These are phyloP conservation scores for Coluber constrictor DNA, from an alignment of 2,797 vertebrate genomes.

Conservation along the genomic window DNA sequence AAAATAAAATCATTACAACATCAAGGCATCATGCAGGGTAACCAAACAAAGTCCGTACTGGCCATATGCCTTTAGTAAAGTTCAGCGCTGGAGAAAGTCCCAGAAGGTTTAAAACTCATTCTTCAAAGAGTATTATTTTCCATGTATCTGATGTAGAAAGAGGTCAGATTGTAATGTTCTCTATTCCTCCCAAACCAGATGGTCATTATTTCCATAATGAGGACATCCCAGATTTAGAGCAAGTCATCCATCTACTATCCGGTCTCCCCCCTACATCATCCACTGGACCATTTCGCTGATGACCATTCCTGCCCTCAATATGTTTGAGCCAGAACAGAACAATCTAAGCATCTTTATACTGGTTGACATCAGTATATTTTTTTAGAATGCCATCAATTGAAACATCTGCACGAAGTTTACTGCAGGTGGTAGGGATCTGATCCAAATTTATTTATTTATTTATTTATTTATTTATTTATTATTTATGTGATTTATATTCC, in stretches of 20 bases:
- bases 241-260: constrained; percentile 45
- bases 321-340: constrained; percentile 21
- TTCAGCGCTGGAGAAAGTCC: constrained; percentile 58
- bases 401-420: background rate
- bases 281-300: constrained; percentile 35
- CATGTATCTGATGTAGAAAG: constrained; percentile 32
- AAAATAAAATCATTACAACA: constrained; percentile 46
- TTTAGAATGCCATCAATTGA: constrained; percentile 16
- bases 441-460: too few relatives aligned
- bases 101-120: constrained; percentile 47
- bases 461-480: too few relatives aligned
- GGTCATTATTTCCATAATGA: constrained; percentile 65
- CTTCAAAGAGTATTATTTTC: constrained; percentile 61
- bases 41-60: constrained; percentile 42
- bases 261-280: constrained; percentile 60
- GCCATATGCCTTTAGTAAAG: constrained; percentile 43
- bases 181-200: constrained; percentile 53
- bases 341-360: constrained; percentile 24
- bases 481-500: too few relatives aligned
- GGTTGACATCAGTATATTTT: background rate
- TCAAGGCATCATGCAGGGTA: constrained; percentile 20
- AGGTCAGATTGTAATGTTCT: constrained; percentile 53
- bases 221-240: constrained; percentile 54
- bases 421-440: background rate
- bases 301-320: background rate